Conservation (phyloP, 2,888 invertebrate species). For the Sinotaia quadrata region DNA sequence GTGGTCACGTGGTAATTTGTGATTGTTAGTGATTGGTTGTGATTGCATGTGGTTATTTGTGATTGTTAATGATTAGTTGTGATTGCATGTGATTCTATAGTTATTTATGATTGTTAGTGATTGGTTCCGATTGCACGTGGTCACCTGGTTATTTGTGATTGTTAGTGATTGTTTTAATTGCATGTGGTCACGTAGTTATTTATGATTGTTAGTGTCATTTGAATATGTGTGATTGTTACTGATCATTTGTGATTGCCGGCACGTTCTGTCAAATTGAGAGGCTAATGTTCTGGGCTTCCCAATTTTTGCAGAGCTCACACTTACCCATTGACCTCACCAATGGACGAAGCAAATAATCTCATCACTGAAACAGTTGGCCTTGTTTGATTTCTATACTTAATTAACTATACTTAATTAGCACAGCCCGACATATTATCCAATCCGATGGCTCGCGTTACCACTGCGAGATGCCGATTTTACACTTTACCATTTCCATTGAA, state of each 20-base stretch:
- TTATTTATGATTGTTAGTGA: neutral
- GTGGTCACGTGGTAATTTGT: neutral
- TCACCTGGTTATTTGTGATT: neutral
- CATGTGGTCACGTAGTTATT: neutral
- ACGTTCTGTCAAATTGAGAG: too few relatives aligned
- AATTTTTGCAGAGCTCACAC: too few relatives aligned
- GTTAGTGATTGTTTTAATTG: neutral
- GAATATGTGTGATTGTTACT: slow-evolving; percentile 4
- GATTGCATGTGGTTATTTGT: neutral
- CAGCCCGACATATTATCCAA: too few relatives aligned
- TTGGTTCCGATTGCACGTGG: neutral
- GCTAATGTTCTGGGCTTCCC: too few relatives aligned
- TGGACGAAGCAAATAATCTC: too few relatives aligned
- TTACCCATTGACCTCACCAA: too few relatives aligned
- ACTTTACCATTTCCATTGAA: too few relatives aligned
- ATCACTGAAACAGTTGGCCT: too few relatives aligned
- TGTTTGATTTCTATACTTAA: too few relatives aligned
- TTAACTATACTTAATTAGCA: too few relatives aligned
- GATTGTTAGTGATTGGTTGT: neutral
- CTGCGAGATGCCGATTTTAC: too few relatives aligned
- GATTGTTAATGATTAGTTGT: neutral
- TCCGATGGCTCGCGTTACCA: too few relatives aligned
- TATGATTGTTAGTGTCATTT: neutral
- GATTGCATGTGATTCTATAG: neutral
- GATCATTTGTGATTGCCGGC: neutral